These are phyloP conservation scores for Sialis fuliginosa DNA, from an alignment of 2,888 invertebrate genomes.

Conservation along the genomic window DNA sequence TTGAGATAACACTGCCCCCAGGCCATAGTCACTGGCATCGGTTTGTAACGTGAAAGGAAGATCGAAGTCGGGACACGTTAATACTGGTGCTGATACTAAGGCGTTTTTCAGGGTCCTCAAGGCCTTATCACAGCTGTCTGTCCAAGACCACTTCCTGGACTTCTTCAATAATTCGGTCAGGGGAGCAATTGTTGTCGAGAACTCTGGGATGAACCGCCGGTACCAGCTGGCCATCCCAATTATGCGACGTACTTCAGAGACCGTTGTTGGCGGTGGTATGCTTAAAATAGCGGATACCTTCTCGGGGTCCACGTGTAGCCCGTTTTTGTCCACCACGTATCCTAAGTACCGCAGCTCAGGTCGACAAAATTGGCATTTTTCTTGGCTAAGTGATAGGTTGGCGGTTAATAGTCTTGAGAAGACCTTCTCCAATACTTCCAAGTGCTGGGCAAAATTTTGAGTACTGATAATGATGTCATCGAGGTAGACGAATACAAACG, in stretches of 20 bases:
- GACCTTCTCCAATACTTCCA: constrained; percentile 4
- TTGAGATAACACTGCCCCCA: constrained; percentile 8
- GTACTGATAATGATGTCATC: constrained; percentile 11
- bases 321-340: constrained; percentile 13
- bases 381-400: not conserved
- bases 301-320: constrained; percentile 11
- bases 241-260: constrained; percentile 13
- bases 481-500: constrained; percentile 8
- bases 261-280: constrained; percentile 11
- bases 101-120: too few species aligned
- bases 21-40: constrained; percentile 4
- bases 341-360: constrained; percentile 13
- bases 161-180: constrained; percentile 7
- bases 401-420: too few species aligned
- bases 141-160: constrained; percentile 4
- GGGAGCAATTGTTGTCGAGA: constrained; percentile 9
- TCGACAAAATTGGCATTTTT: constrained; percentile 10
- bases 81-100: too few species aligned
- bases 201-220: constrained; percentile 13
- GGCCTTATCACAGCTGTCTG: constrained; percentile 4
- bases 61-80: constrained; percentile 10
- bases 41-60: constrained; percentile 6
- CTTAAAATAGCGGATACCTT: constrained; percentile 8
- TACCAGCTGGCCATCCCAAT: constrained; percentile 17
- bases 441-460: constrained; percentile 10